A percentile compares a stretch with the other conserved stretches of the same genome.
Evolutionary conservation across 2,888 invertebrate species (phyloP).

Genomic region (Eristalis intricaria): DNA sequence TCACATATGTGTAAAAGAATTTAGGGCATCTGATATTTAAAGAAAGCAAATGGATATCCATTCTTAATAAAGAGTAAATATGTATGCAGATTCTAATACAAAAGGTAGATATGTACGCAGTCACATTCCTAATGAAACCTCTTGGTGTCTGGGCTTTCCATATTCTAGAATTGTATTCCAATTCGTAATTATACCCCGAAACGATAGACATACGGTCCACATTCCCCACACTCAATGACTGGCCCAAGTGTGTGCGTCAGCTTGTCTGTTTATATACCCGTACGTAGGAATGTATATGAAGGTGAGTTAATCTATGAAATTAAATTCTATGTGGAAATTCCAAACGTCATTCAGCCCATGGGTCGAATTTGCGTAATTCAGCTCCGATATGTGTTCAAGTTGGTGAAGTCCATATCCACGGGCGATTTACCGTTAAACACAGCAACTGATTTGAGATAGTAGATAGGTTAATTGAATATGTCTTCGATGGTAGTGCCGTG

Average conservation of each 20-base stretch:
- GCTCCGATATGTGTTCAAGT: constrained; percentile 5
- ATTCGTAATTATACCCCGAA: not conserved
- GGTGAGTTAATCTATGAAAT: not conserved
- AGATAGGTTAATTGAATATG: constrained; percentile 47
- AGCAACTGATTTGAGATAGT: constrained; percentile 31
- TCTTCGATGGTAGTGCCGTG: constrained; percentile 25
- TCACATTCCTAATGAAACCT: not conserved
- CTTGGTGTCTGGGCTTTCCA: not conserved
- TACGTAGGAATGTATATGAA: not conserved
- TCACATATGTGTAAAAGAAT: too few relatives aligned
- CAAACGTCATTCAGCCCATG: not conserved
- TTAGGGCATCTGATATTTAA: too few relatives aligned
- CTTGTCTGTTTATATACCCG: not conserved
- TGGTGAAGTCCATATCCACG: not conserved
- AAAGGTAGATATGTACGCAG: not conserved
- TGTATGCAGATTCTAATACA: not conserved
- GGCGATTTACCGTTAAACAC: not conserved
- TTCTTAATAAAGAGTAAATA: not conserved
- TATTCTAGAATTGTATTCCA: not conserved
- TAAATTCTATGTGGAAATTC: not conserved
- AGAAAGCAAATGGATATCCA: not conserved
- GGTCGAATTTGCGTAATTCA: constrained; percentile 35
- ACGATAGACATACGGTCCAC: not conserved
- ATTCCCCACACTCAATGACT: not conserved
- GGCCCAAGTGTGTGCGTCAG: not conserved